Base-by-base conservation (phyloP, 2,113 vertebrate genomes). In the Herpetotheres cachinnans region DNA sequence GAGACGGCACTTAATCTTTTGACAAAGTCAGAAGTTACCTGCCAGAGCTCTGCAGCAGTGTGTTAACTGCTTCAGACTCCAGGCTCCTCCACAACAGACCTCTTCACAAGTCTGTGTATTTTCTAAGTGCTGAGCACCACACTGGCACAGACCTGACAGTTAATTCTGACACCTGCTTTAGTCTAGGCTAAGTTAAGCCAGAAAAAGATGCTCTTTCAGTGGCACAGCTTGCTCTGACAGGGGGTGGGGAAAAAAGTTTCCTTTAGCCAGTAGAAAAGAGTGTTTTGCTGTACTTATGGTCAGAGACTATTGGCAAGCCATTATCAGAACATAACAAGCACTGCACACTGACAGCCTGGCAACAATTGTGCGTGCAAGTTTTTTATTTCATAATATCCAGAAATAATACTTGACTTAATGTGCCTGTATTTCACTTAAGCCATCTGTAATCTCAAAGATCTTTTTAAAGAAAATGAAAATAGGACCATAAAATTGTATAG, bases 321-420 rank as follows among this genome's bases (percentile, higher is more conserved):
- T 32, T 11, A 22, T 14, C 1, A 3, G 5, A 74, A 22, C 0
- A 0, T 18, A 47, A 36, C 27, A 18, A 85, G 78, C 16, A 9
- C 3, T 9, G 44, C 6, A 6, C 38, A 19, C 0, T 1, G 26
- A 3, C n/a, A 49, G 91, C 46, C 42, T 9, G 54, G 74, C 65
- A 67, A 22, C 32, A 24, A 10, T 2, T 22, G 26, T 15, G 25
- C 10, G 10, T 7, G 9, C 26, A 50, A 13, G 16, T n/a, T n/a
- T 82, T 80, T 72, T 16, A 46, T 59, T 66, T 82, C 56, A 3
- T 13, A n/a, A 44, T 34, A 65, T 9, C 67, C 72, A 89, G 71
- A 80, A 93, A 44, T 29, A 76, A 29, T 3, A 62, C 49, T 19
- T 18, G 21, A 55, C 32, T 38, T 29, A 32, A 40, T 4, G 22